Conservation (phyloP, 2,888 invertebrate genomes). For the Ariolimax columbianus region DNA sequence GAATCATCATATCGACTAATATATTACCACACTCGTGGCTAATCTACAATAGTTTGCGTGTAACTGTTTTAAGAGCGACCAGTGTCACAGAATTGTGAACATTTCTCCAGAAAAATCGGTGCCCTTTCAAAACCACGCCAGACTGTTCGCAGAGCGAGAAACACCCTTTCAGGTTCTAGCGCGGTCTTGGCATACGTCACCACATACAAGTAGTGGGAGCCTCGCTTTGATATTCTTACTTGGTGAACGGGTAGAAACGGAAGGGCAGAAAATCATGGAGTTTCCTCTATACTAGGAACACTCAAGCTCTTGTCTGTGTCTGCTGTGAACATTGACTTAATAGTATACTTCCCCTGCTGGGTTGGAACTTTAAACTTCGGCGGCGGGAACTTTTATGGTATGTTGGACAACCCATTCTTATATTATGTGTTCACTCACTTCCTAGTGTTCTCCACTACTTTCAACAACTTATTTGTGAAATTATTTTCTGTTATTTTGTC, state of each 20-base stretch:
- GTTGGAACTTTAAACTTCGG: background rate
- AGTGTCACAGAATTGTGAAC: too few species aligned
- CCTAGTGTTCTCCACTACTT: too few species aligned
- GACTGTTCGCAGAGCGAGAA: background rate
- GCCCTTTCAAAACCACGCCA: background rate
- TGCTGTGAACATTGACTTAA: background rate
- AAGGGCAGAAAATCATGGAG: background rate
- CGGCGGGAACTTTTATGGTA: background rate
- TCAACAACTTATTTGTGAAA: too few species aligned
- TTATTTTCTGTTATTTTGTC: too few species aligned
- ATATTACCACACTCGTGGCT: too few species aligned
- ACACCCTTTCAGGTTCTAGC: background rate
- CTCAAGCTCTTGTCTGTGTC: background rate
- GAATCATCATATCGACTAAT: too few species aligned
- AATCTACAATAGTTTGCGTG: too few species aligned
- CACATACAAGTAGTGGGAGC: background rate
- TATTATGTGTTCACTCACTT: too few species aligned
- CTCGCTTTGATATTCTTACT: background rate
- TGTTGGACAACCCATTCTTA: too few species aligned
- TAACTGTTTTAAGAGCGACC: too few species aligned
- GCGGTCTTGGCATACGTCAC: too few species aligned
- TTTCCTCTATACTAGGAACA: background rate
- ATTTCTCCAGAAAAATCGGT: background rate
- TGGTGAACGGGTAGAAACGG: background rate
- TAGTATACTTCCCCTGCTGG: background rate